Conservation (phyloP, 2,113 vertebrate species). For the Lates calcarifer region DNA sequence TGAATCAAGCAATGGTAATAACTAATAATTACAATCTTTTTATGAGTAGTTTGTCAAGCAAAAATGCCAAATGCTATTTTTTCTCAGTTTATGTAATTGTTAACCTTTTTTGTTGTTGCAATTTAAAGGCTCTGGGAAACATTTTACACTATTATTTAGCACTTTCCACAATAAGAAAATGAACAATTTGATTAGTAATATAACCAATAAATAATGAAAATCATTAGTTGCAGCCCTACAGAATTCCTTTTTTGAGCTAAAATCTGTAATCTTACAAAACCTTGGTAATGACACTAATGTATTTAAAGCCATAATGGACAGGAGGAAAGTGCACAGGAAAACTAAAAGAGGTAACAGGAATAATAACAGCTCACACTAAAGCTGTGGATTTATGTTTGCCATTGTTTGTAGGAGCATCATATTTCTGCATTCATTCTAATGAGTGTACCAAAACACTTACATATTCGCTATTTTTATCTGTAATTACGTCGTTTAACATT, state of each 20-base stretch:
- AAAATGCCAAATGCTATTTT: background rate
- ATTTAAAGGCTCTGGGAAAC: background rate
- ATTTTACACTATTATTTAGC: background rate
- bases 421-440: slow-evolving; percentile 18
- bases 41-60: too few species aligned
- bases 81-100: background rate
- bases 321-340: background rate
- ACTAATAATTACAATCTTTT: too few species aligned
- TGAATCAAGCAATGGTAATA: too few species aligned
- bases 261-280: background rate
- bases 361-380: background rate
- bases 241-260: background rate
- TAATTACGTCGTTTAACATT: slow-evolving; percentile 74
- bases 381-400: slow-evolving; percentile 13
- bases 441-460: slow-evolving; percentile 27
- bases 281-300: background rate
- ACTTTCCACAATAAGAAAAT: background rate
- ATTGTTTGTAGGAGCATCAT: background rate
- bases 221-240: background rate
- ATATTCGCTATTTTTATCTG: slow-evolving; percentile 62
- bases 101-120: background rate
- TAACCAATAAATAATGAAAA: background rate
- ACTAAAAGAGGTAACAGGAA: background rate
- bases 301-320: background rate
- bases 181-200: background rate